phyloP scores from a whole-genome alignment of 1,140 invertebrate species.

The Nebria ingens region DNA sequence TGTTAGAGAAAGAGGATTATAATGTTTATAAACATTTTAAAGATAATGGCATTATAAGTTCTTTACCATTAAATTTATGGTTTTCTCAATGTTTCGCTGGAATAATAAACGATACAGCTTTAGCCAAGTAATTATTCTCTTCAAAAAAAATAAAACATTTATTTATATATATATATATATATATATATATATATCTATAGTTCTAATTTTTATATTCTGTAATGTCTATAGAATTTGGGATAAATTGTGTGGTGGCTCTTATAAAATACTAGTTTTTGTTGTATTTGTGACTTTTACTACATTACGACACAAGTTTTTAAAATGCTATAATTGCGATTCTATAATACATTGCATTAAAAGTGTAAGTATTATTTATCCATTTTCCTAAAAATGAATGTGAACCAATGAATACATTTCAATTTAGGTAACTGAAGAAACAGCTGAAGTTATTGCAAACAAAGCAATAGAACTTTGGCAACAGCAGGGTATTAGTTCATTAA shows the following conservation, averaged over 20 bases:
- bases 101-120: slow-evolving; percentile 60
- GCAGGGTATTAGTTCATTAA: slow-evolving; percentile 36
- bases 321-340: slow-evolving; percentile 45
- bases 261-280: slow-evolving; percentile 69
- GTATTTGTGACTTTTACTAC: slow-evolving; percentile 61
- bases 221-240: slow-evolving; percentile 67
- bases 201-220: slow-evolving; percentile 3
- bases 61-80: slow-evolving; percentile 59
- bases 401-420: no score
- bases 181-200: neutral
- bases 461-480: slow-evolving; percentile 69
- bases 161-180: no score
- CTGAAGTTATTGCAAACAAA: slow-evolving; percentile 66
- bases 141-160: no score
- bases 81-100: slow-evolving; percentile 71
- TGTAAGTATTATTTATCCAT: slow-evolving; percentile 44
- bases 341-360: slow-evolving; percentile 53
- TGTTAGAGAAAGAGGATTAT: slow-evolving; percentile 62
- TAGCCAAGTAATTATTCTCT: slow-evolving; percentile 51
- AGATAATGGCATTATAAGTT: slow-evolving; percentile 44
- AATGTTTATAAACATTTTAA: slow-evolving; percentile 51
- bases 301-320: slow-evolving; percentile 51
- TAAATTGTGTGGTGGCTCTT: slow-evolving; percentile 74
- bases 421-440: slow-evolving; percentile 63
- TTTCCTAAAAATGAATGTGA: no score